These are phyloP conservation scores for Scaptomyza caliginosa DNA, from an alignment of 2,888 invertebrate genomes.

Conservation along the genomic window DNA sequence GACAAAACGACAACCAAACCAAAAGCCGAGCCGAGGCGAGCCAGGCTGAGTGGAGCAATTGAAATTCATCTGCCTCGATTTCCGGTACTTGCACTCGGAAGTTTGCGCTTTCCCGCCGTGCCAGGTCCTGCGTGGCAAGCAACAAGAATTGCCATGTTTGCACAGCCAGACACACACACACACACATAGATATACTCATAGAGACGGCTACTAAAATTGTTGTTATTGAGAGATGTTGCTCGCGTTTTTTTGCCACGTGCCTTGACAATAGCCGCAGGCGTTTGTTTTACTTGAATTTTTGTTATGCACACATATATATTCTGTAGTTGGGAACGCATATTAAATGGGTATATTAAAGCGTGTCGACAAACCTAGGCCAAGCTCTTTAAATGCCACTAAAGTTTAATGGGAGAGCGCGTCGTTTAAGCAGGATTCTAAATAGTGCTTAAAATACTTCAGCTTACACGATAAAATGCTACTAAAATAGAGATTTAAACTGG, in stretches of 20 bases:
- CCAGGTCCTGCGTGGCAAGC: conserved; percentile 36
- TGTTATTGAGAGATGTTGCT: conserved; percentile 37
- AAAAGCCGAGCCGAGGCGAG: conserved; percentile 1
- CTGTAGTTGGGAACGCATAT: conserved; percentile 7
- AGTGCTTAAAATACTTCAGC: not conserved
- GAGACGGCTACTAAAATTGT: conserved; percentile 14
- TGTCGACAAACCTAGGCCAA: not conserved
- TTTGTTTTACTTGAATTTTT: conserved; percentile 12
- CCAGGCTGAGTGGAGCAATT: conserved; percentile 49
- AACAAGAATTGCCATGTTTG: conserved; percentile 61
- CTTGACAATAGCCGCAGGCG: conserved; percentile 44
- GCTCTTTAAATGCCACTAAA: not conserved
- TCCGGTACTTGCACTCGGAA: conserved; percentile 64
- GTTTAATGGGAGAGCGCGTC: not conserved
- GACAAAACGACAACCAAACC: conserved; percentile 8
- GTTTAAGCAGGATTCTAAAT: not conserved
- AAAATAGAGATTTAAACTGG: not conserved
- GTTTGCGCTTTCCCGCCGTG: conserved; percentile 59
- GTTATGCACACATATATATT: not conserved
- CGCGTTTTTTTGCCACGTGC: conserved; percentile 71
- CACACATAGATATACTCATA: not conserved
- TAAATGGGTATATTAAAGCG: conserved; percentile 21
- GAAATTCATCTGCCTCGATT: conserved; percentile 78
- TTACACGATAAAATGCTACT: too few relatives aligned
- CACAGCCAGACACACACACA: conserved; percentile 19